Evolutionary conservation across 1,140 invertebrate species (phyloP), one percentile per base, ranked within the genome.

Genomic region (Nephila pilipes): DNA sequence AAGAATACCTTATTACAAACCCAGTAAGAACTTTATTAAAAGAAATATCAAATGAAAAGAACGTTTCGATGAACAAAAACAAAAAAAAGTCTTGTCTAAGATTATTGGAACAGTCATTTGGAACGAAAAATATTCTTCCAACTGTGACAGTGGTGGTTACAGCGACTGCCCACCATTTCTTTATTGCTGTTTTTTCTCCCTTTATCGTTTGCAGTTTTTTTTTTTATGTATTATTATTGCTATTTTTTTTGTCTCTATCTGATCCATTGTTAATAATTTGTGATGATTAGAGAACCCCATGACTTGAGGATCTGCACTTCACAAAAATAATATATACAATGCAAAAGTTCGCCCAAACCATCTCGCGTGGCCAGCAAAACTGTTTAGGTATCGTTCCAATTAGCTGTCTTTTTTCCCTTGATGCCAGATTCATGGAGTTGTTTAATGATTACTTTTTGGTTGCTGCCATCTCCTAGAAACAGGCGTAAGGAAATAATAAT

Each of bases 401-500:
- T 90, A 90, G 29, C 29, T 8, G 55, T 16, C 46, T 18, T 75
- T 75, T 75, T 75, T 6, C 29, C 29, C n/a, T 14, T 32, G 87
- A 55, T 79, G 38, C 87, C 46, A 89, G 38, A 22, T 89, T 79
- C 87, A 5, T 22, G 20, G 57, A 81, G 29, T 81, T 90, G 79
- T 81, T 90, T 90, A 90, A 90, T 90, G 89, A 90, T 90, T 90
- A 81, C 75, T 81, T 81, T 81, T 90, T 80, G 55, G 89, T 18
- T n/a, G 18, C 20, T 81, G 14, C 54, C 46, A 79, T 38, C 10
- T 79, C 25, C 1, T 75, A 8, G 38, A 22, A 83, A 25, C 22
- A 83, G 46, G 38, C 80, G 46, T 83, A 75, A 32, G 69, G 69
- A 75, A 75, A 36, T 75, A 75, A 75, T 75, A 75, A 75, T 75